These are phyloP conservation scores for Pygoscelis adeliae DNA, from an alignment of 2,113 vertebrate genomes.

Conservation along the genomic window DNA sequence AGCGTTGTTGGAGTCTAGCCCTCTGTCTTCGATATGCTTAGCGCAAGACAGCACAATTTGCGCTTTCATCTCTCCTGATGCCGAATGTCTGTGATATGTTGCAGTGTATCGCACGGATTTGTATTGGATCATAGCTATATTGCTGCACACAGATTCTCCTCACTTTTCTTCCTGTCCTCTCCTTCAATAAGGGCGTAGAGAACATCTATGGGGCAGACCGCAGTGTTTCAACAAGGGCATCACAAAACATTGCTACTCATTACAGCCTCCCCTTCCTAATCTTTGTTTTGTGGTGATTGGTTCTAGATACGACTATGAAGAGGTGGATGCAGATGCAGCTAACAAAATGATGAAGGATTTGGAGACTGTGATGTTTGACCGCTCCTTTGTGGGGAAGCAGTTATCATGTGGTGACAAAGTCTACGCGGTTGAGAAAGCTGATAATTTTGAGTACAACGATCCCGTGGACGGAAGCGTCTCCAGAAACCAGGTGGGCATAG, in stretches of 20 bases:
- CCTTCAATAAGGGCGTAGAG: background rate
- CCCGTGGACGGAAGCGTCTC: slow-evolving; percentile 94
- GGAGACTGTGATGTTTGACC: slow-evolving; percentile 86
- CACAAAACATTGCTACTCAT: background rate
- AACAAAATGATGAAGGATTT: slow-evolving; percentile 95
- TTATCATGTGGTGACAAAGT: slow-evolving; percentile 87
- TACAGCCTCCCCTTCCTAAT: background rate
- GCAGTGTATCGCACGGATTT: background rate
- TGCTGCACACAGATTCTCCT: background rate
- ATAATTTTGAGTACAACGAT: slow-evolving; percentile 95
- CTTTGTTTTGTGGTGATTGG: background rate
- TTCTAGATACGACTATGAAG: slow-evolving; percentile 94
- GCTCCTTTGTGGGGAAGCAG: slow-evolving; percentile 89
- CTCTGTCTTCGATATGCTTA: background rate
- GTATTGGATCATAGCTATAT: rapidly evolving
- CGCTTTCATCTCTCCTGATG: background rate
- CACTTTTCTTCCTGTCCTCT: background rate
- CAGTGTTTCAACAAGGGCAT: background rate
- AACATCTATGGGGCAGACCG: background rate
- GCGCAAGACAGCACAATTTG: background rate
- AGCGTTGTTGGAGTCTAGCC: background rate
- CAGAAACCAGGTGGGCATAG: slow-evolving; percentile 89
- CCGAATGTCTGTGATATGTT: rapidly evolving
- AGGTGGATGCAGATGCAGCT: slow-evolving; percentile 91
- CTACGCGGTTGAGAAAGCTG: slow-evolving; percentile 89